Percentiles rank a stretch among this genome's conserved stretches.
These are phyloP conservation scores for Endotricha flammealis DNA, from an alignment of 2,888 invertebrate species.

Conservation along the genomic window DNA sequence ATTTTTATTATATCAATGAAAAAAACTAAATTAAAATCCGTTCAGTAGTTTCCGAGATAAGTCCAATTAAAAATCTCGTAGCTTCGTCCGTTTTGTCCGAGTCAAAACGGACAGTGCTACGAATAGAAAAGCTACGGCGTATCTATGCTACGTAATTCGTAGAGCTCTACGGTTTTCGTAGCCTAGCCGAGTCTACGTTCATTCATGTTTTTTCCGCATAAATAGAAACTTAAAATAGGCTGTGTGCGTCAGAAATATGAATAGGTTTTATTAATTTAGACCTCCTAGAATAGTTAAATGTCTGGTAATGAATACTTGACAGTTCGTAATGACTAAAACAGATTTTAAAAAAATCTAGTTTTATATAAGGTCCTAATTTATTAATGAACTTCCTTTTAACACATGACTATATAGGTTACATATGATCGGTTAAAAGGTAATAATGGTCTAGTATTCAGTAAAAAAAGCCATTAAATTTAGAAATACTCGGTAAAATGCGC, in stretches of 20 bases:
- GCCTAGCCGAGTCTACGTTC: slow-evolving; percentile 21
- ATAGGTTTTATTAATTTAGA: slow-evolving; percentile 1
- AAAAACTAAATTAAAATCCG: not conserved
- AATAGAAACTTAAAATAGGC: slow-evolving; percentile 1
- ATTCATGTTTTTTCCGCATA: slow-evolving; percentile 4
- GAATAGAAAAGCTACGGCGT: not conserved
- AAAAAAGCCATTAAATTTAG: too few relatives aligned
- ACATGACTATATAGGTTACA: too few relatives aligned
- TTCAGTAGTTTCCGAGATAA: not conserved
- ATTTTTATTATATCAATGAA: too few relatives aligned
- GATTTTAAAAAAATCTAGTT: slow-evolving; percentile 1
- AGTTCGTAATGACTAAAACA: not conserved
- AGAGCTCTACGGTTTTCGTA: slow-evolving; percentile 40
- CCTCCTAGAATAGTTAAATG: not conserved
- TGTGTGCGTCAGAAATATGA: slow-evolving; percentile 7
- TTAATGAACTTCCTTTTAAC: too few relatives aligned
- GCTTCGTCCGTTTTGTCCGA: not conserved
- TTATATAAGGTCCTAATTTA: too few relatives aligned
- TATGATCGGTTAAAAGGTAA: too few relatives aligned
- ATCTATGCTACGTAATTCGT: slow-evolving; percentile 36
- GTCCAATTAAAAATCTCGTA: not conserved
- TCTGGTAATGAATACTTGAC: slow-evolving; percentile 9
- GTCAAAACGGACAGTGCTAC: not conserved
- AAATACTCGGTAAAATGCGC: too few relatives aligned
- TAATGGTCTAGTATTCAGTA: too few relatives aligned